Evolutionary conservation across 2,888 invertebrate genomes (phyloP).

Genomic region (Catonia carolina): DNA sequence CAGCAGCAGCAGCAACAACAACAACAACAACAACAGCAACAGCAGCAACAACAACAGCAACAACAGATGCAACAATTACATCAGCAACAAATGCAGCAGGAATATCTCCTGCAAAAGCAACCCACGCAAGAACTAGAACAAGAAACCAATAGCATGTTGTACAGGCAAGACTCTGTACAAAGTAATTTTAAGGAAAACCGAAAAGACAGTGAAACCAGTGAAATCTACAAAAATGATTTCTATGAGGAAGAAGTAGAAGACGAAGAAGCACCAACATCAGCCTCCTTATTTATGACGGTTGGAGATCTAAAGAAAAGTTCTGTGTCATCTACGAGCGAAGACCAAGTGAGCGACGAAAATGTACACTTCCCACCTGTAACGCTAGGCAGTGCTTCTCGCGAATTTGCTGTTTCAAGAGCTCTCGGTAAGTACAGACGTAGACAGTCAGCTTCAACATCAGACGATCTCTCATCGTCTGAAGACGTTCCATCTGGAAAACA

Average conservation of each 20-base stretch:
- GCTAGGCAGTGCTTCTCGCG: conserved; percentile 62
- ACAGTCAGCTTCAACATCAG: conserved; percentile 63
- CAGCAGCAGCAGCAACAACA: neutral
- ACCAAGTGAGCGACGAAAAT: conserved; percentile 30
- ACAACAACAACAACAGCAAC: neutral
- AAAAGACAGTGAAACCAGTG: neutral
- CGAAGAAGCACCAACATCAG: neutral
- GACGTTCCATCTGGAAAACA: neutral
- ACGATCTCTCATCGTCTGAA: conserved; percentile 45
- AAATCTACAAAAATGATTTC: neutral
- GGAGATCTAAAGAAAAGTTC: conserved; percentile 59
- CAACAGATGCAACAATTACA: neutral
- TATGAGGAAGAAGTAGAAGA: neutral
- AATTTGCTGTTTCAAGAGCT: conserved; percentile 76
- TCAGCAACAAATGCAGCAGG: neutral
- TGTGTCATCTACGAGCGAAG: conserved; percentile 41
- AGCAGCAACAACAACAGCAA: neutral
- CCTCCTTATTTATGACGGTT: conserved; percentile 62
- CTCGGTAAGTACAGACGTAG: conserved; percentile 70
- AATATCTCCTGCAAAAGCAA: neutral
- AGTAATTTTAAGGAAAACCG: neutral
- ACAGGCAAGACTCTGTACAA: too few species aligned
- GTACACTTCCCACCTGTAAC: conserved; percentile 49
- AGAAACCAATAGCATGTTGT: too few species aligned
- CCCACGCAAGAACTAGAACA: too few species aligned